Conservation (phyloP, 2,113 vertebrate species). For the Rhinopomastus cyanomelas region DNA sequence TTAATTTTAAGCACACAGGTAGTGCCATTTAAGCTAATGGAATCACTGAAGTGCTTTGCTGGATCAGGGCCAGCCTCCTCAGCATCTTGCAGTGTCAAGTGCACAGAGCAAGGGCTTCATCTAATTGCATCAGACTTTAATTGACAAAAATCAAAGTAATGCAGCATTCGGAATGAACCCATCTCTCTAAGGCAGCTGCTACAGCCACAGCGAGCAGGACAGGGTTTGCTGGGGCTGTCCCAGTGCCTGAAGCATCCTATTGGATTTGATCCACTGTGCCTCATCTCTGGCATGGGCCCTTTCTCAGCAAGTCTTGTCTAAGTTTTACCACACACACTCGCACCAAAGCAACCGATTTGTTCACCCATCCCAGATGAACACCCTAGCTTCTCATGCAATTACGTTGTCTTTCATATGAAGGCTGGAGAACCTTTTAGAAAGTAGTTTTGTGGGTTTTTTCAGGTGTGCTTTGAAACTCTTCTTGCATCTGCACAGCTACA, state of each 20-base stretch:
- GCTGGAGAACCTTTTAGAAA: background rate
- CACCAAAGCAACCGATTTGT: background rate
- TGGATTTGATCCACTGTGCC: background rate
- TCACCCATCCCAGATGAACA: background rate
- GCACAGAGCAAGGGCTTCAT: background rate
- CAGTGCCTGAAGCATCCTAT: background rate
- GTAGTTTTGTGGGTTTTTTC: background rate
- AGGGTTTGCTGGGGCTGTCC: background rate
- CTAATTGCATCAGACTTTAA: slow-evolving; percentile 56
- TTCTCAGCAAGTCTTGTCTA: background rate
- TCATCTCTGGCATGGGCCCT: background rate
- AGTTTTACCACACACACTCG: background rate
- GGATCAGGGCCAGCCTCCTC: slow-evolving; percentile 39
- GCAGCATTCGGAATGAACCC: background rate
- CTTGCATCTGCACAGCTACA: background rate
- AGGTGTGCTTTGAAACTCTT: background rate
- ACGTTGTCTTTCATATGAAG: background rate
- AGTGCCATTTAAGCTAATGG: slow-evolving; percentile 57
- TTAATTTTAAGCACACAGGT: slow-evolving; percentile 45
- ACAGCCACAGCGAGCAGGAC: background rate
- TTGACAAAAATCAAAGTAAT: slow-evolving; percentile 44
- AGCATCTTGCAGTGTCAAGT: slow-evolving; percentile 45
- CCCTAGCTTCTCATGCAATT: background rate
- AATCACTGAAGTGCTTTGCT: slow-evolving; percentile 52
- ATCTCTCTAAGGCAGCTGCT: background rate